Conservation (phyloP, 2,888 invertebrate genomes). For the Uloborus plumipes region DNA sequence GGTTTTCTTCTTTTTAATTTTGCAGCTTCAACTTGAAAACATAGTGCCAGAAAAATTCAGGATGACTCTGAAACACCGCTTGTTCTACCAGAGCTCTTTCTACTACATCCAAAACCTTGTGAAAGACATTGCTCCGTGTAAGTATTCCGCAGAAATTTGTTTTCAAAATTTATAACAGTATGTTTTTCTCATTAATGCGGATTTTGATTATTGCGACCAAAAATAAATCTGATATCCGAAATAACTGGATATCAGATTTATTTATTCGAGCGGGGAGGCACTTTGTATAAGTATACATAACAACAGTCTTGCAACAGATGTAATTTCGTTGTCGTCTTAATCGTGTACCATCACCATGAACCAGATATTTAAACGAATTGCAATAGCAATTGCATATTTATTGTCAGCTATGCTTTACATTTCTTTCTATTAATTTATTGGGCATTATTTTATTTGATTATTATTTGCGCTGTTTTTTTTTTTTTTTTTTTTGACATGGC, state of each 20-base stretch:
- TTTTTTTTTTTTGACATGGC: too few species aligned
- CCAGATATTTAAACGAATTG: too few species aligned
- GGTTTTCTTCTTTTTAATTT: background rate
- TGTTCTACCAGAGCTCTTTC: slow-evolving; percentile 44
- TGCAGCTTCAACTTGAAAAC: background rate
- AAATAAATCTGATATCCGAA: background rate
- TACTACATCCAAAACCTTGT: slow-evolving; percentile 20
- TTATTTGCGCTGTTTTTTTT: background rate
- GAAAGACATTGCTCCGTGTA: slow-evolving; percentile 3
- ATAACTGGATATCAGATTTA: too few species aligned
- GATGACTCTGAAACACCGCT: slow-evolving; percentile 21
- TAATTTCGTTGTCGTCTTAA: too few species aligned
- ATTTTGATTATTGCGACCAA: background rate
- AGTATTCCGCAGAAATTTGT: slow-evolving; percentile 9
- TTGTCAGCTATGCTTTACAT: too few species aligned
- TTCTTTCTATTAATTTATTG: too few species aligned
- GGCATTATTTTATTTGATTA: background rate
- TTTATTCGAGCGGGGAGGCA: too few species aligned
- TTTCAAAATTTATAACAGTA: background rate
- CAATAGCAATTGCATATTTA: too few species aligned
- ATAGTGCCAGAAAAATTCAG: slow-evolving; percentile 26
- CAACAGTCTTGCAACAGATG: too few species aligned
- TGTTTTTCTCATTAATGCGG: background rate
- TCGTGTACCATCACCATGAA: too few species aligned
- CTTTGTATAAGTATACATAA: too few species aligned